phyloP scores from a whole-genome alignment of 2,113 vertebrate species.

The Phyllostomus discolor region DNA sequence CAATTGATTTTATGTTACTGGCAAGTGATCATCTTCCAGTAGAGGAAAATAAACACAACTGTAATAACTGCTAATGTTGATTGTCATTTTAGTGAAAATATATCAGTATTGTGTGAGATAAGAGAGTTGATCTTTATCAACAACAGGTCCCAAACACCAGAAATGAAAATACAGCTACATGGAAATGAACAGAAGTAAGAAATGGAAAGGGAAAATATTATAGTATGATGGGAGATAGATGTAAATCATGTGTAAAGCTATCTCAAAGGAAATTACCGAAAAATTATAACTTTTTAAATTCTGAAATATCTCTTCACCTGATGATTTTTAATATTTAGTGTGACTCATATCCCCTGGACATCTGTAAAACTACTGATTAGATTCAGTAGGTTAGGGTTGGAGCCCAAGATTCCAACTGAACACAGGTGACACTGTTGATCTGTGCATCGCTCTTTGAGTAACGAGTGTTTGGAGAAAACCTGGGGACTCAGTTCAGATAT shows the following conservation, averaged over 20 bases:
- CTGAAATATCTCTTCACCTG: not conserved
- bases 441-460: not conserved
- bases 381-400: not conserved
- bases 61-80: not conserved
- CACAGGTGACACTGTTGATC: not conserved
- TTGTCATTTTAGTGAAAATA: not conserved
- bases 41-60: constrained; percentile 6
- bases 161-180: not conserved
- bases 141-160: not conserved
- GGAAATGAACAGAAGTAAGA: not conserved
- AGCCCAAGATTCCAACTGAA: not conserved
- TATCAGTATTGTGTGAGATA: not conserved
- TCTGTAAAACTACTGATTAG: not conserved
- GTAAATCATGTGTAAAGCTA: not conserved
- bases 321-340: not conserved
- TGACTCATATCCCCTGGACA: not conserved
- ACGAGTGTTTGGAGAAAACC: not conserved
- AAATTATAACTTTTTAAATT: not conserved
- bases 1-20: not conserved
- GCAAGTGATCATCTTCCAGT: not conserved
- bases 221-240: not conserved
- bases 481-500: not conserved
- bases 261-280: not conserved
- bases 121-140: not conserved
- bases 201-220: not conserved